A percentile compares a stretch with the other conserved stretches of the same genome.
Evolutionary conservation across 1,140 invertebrate genomes (phyloP).

Genomic region (Neodiprion pinetum): DNA sequence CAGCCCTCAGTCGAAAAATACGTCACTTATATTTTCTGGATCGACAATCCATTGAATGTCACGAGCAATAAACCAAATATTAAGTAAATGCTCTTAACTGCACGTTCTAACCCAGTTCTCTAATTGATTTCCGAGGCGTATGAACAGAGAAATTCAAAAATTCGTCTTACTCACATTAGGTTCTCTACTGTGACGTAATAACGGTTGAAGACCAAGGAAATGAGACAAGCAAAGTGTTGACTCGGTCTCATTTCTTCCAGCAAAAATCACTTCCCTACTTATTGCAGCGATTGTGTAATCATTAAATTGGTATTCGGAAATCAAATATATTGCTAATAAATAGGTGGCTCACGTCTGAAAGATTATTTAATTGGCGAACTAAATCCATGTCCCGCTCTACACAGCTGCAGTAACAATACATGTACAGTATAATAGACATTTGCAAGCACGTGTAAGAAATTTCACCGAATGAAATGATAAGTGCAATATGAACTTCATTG

Average conservation of each 20-base stretch:
- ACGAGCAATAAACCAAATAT: no score
- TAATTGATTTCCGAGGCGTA: no score
- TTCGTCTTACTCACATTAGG: neutral
- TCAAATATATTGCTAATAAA: conserved; percentile 33
- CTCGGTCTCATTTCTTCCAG: conserved; percentile 9
- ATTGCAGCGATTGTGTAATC: conserved; percentile 17
- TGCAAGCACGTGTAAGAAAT: neutral
- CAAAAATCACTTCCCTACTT: conserved; percentile 8
- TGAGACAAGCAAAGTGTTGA: neutral
- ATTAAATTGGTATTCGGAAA: conserved; percentile 34
- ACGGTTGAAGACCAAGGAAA: neutral
- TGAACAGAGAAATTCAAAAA: no score
- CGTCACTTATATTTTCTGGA: no score
- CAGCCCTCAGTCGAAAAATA: no score
- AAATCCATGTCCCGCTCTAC: no score
- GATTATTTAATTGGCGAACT: neutral
- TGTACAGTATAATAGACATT: neutral
- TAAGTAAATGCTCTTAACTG: no score
- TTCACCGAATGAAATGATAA: neutral
- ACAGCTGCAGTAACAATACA: neutral
- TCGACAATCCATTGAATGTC: no score
- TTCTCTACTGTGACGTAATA: neutral
- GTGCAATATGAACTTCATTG: no score
- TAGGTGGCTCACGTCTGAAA: conserved; percentile 11
- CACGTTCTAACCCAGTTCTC: no score